phyloP scores from a whole-genome alignment of 2,888 invertebrate species.

The Lissonota sp. region DNA sequence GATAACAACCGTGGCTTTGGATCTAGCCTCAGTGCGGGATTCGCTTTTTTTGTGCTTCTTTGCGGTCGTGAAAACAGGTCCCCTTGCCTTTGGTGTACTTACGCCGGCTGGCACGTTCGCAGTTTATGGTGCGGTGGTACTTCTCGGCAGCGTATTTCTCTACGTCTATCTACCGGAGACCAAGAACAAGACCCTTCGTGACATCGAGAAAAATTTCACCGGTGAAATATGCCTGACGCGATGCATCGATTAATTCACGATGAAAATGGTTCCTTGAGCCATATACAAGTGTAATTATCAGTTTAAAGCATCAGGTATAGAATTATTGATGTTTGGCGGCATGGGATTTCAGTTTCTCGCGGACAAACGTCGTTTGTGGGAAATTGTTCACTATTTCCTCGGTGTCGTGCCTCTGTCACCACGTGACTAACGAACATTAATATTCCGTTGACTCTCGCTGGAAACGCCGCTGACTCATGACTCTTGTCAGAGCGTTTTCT shows the following conservation, averaged over 20 bases:
- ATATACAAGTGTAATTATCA: not conserved
- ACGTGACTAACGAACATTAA: slow-evolving; percentile 55
- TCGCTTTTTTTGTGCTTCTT: slow-evolving; percentile 88
- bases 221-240: slow-evolving; percentile 68
- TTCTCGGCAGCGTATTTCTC: slow-evolving; percentile 86
- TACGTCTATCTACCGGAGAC: slow-evolving; percentile 89
- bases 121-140: slow-evolving; percentile 86
- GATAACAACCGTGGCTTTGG: slow-evolving; percentile 87
- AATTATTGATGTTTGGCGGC: slow-evolving; percentile 10
- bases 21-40: slow-evolving; percentile 88
- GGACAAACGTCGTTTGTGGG: not conserved
- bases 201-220: slow-evolving; percentile 86
- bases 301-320: not conserved
- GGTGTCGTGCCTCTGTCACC: slow-evolving; percentile 30
- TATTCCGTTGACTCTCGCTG: slow-evolving; percentile 33
- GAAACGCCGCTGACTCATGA: slow-evolving; percentile 28
- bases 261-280: slow-evolving; percentile 38
- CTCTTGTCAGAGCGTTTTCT: slow-evolving; percentile 25
- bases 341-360: not conserved
- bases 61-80: slow-evolving; percentile 88
- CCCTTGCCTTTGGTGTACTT: slow-evolving; percentile 86
- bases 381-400: slow-evolving; percentile 44
- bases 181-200: slow-evolving; percentile 88
- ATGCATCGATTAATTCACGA: slow-evolving; percentile 74
- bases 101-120: slow-evolving; percentile 88